Base-by-base conservation (phyloP, 2,888 invertebrate species). In the Ochlodes sylvanus region DNA sequence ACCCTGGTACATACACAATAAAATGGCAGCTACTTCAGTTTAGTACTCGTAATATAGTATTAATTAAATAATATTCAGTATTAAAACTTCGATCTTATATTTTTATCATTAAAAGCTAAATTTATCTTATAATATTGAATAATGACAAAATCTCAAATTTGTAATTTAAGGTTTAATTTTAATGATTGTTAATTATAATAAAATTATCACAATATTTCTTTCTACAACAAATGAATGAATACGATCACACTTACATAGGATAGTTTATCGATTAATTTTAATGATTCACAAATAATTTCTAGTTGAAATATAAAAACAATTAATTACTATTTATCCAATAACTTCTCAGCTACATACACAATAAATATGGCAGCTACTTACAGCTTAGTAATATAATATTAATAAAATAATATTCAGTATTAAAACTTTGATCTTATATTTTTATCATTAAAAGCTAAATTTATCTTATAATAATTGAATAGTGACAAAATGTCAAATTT, bases 81-180 rank as follows among this genome's bases (percentile, higher is more conserved):
- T 50, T 50, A 50, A 12, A 15, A 50, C 7, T 47, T 50, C 19
- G 50, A 50, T 50, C 19, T 50, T 19, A 19, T 19, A 3, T 19
- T 17, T 19, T 19, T 50, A 50, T 47, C 17, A 4, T 9, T 50
- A 19, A 10, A 10, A 50, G n/a, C 7, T 50, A 50, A 50, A 47
- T 47, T 17, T 19, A 50, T 50, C 12, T 50, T 15, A 44, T 44
- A 7, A 19, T 50, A 19, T 19, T 19, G 50, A 50, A 50, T 19
- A 50, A 19, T 50, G 50, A 50, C n/a, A 19, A 50, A 50, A 50
- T 50, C 50, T 50, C 50, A 50, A 19, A 12, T 19, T 50, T 50
- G 12, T 50, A 19, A 50, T 50, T 50, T 19, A 19, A 50, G 50
- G 19, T 0, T 19, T 19, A 50, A 19, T 50, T 50, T 50, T 9